phyloP scores from a whole-genome alignment of 2,113 vertebrate genomes.

The Proterorhinus semilunaris region DNA sequence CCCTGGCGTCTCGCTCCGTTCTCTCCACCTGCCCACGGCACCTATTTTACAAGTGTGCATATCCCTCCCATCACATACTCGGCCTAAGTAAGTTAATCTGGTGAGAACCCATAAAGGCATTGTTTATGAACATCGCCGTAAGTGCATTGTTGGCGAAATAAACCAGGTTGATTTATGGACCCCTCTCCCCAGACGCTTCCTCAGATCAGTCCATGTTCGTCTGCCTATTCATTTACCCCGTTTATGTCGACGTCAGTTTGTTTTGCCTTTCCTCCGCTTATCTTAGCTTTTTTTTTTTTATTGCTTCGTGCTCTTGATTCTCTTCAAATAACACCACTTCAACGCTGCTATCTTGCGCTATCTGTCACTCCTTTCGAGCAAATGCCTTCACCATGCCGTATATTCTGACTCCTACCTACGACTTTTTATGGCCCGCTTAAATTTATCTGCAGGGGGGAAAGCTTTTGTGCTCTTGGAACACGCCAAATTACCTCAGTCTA shows the following conservation, averaged over 20 bases:
- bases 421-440: constrained; percentile 43
- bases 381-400: constrained; percentile 23
- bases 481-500: constrained; percentile 22
- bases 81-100: constrained; percentile 60
- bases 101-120: constrained; percentile 64
- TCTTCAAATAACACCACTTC: neutral
- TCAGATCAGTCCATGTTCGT: constrained; percentile 12
- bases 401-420: constrained; percentile 29
- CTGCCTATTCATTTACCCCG: constrained; percentile 8
- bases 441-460: constrained; percentile 24
- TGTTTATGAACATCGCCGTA: constrained; percentile 70
- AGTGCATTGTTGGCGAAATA: constrained; percentile 73
- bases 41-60: constrained; percentile 31
- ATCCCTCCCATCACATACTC: constrained; percentile 48
- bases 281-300: neutral
- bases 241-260: constrained; percentile 1
- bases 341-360: neutral
- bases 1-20: constrained; percentile 10
- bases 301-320: neutral
- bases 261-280: neutral
- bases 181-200: constrained; percentile 13
- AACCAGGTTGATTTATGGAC: constrained; percentile 58
- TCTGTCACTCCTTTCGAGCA: constrained; percentile 9
- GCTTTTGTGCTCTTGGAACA: constrained; percentile 23
- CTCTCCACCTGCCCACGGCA: neutral